phyloP scores from a whole-genome alignment of 1,140 invertebrate genomes.

The Drosophila aff. region DNA sequence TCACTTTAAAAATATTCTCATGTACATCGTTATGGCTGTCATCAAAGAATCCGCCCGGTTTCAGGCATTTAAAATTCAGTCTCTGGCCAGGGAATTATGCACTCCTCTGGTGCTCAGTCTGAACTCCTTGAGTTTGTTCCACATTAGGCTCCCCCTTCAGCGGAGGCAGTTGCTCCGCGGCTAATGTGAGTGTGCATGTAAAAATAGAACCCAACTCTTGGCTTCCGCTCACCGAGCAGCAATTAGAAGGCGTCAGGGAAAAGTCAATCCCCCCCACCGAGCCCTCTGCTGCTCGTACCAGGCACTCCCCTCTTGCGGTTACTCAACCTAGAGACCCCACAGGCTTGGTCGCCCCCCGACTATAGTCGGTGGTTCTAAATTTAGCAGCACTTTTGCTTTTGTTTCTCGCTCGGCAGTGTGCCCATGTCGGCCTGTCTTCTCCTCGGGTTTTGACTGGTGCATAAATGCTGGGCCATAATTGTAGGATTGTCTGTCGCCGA shows the following conservation, averaged over 20 bases:
- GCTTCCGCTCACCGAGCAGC: conserved; percentile 51
- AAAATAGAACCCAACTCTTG: conserved; percentile 67
- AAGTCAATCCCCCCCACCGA: conserved; percentile 9
- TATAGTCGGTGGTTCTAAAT: conserved; percentile 63
- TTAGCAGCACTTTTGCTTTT: conserved; percentile 78
- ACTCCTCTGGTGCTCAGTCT: background rate
- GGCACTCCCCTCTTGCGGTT: conserved; percentile 58
- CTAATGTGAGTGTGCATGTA: conserved; percentile 45
- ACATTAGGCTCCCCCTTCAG: conserved; percentile 34
- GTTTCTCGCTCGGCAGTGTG: conserved; percentile 41
- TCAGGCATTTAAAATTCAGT: conserved; percentile 26
- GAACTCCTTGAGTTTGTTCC: conserved; percentile 40
- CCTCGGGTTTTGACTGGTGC: conserved; percentile 47
- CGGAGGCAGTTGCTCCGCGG: conserved; percentile 21
- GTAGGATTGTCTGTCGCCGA: conserved; percentile 62
- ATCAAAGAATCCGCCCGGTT: conserved; percentile 18
- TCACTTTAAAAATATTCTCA: conserved; percentile 1
- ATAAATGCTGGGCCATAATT: conserved; percentile 74
- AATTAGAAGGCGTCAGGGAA: conserved; percentile 69
- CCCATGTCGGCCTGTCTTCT: conserved; percentile 26
- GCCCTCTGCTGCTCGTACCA: background rate
- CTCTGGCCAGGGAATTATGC: conserved; percentile 17
- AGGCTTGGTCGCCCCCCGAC: conserved; percentile 22
- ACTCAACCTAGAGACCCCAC: conserved; percentile 65
- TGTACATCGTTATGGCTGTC: conserved; percentile 14